Conservation (phyloP, 2,888 invertebrate genomes). For the Theretra japonica region DNA sequence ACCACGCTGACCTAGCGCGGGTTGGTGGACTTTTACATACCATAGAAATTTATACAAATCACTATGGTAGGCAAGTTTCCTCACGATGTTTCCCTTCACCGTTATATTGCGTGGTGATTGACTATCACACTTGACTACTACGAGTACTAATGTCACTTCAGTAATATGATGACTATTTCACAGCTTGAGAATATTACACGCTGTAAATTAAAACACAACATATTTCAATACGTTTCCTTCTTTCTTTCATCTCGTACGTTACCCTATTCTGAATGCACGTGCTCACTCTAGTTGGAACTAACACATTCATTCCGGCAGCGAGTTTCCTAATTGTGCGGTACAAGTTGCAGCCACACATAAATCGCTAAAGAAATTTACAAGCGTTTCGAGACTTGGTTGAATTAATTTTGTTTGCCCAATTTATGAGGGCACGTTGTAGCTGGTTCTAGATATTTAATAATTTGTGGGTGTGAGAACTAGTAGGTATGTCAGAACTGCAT, state of each 20-base stretch:
- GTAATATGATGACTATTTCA: no score
- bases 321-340: constrained; percentile 44
- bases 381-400: constrained; percentile 54
- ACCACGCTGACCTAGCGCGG: no score
- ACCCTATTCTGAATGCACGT: background rate
- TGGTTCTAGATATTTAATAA: constrained; percentile 29
- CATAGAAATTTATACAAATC: no score
- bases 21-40: no score
- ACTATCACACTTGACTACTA: no score
- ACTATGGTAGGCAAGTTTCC: no score
- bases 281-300: background rate
- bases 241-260: background rate
- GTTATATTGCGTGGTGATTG: no score
- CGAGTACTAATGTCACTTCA: no score
- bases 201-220: no score
- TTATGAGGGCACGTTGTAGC: constrained; percentile 52
- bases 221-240: no score
- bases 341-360: constrained; percentile 57
- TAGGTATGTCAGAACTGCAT: background rate
- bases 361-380: constrained; percentile 63
- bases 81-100: no score
- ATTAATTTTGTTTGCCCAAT: constrained; percentile 75
- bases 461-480: constrained; percentile 4
- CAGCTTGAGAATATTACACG: no score
- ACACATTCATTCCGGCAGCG: background rate